Evolutionary conservation across 2,888 invertebrate genomes (phyloP).

Genomic region (Linhomoeus sp.): DNA sequence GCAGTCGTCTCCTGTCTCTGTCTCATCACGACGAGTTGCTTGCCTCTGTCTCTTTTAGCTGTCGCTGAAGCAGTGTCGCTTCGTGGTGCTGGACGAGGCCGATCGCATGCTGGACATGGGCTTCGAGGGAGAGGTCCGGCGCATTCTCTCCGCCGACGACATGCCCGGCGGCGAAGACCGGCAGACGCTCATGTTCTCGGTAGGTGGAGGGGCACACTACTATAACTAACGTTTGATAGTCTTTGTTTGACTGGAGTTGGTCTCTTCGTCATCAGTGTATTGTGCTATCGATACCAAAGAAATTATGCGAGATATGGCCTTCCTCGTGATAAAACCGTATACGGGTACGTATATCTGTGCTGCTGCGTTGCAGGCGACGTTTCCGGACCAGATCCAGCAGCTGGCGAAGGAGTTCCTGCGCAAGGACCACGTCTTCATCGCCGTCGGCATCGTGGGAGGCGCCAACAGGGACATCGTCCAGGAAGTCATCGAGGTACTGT

Average conservation of each 20-base stretch:
- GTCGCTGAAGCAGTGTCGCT: slow-evolving; percentile 41
- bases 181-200: slow-evolving; percentile 32
- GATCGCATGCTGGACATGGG: slow-evolving; percentile 60
- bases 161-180: neutral
- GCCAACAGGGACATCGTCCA: slow-evolving; percentile 59
- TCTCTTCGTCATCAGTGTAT: no score
- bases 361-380: slow-evolving; percentile 59
- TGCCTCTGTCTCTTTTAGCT: no score
- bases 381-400: slow-evolving; percentile 49
- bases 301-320: no score
- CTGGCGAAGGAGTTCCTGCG: slow-evolving; percentile 57
- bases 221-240: no score
- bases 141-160: neutral
- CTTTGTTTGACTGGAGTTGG: no score
- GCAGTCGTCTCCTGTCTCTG: no score
- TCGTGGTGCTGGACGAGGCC: slow-evolving; percentile 54
- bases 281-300: no score
- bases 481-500: neutral
- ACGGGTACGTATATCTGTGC: no score
- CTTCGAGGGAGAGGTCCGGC: slow-evolving; percentile 20
- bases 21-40: no score
- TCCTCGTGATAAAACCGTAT: no score
- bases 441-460: slow-evolving; percentile 73
- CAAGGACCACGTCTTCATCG: slow-evolving; percentile 56
- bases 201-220: no score